These are phyloP conservation scores for Hozukius guyotensis DNA, from an alignment of 2,797 vertebrate species.

Conservation along the genomic window DNA sequence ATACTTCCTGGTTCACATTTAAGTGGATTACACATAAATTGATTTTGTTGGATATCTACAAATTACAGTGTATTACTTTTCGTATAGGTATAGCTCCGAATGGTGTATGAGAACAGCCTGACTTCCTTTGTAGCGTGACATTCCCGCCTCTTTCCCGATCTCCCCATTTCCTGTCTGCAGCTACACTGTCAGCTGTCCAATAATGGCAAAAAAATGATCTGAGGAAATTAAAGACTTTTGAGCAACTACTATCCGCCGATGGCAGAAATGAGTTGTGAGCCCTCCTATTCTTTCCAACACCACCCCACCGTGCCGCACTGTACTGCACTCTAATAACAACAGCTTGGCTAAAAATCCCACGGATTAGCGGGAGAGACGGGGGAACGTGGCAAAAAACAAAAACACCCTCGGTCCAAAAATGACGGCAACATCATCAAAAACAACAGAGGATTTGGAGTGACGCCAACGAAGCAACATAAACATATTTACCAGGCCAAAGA, in stretches of 20 bases:
- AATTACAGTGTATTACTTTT: no score
- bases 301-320: conserved; percentile 11
- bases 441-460: conserved; percentile 32
- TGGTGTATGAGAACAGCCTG: no score
- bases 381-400: conserved; percentile 54
- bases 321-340: conserved; percentile 62
- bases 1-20: no score
- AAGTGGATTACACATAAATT: no score
- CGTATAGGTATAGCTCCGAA: no score
- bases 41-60: no score
- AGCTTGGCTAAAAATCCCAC: conserved; percentile 59
- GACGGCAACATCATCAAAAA: conserved; percentile 50
- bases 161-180: neutral
- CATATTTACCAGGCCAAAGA: conserved; percentile 74
- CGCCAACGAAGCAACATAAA: conserved; percentile 61
- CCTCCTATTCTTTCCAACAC: conserved; percentile 6
- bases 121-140: neutral
- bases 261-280: neutral
- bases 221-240: neutral
- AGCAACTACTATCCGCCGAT: neutral
- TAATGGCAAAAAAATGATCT: neutral
- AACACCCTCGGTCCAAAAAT: conserved; percentile 52
- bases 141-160: neutral
- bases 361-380: conserved; percentile 58
- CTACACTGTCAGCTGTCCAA: neutral